These are phyloP conservation scores for Corythornis vintsioides DNA, from an alignment of 2,113 vertebrate species.

Conservation along the genomic window DNA sequence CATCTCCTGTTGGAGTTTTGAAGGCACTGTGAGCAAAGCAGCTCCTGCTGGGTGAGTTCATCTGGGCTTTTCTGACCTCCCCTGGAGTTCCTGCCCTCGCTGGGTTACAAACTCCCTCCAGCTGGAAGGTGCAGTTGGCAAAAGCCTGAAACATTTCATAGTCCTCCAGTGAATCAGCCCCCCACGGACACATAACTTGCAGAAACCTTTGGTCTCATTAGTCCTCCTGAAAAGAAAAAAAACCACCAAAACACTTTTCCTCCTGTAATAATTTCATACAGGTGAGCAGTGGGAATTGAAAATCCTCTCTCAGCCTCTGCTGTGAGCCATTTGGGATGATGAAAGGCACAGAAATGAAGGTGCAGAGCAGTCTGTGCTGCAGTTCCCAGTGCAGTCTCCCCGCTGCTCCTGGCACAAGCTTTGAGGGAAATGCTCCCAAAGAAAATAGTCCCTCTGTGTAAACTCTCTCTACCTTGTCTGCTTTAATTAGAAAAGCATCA, in stretches of 20 bases:
- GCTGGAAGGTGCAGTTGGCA: background rate
- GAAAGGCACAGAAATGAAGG: background rate
- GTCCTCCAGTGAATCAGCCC: background rate
- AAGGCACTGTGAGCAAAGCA: background rate
- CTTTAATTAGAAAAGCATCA: constrained; percentile 6
- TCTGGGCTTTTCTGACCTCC: background rate
- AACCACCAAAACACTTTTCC: background rate
- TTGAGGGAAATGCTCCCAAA: background rate
- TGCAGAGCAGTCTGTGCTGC: background rate
- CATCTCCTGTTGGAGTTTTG: background rate
- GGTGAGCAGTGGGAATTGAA: background rate
- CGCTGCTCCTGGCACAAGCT: background rate
- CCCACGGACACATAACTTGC: background rate
- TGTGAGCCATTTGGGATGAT: background rate
- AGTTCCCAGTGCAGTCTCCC: background rate
- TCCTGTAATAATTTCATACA: background rate
- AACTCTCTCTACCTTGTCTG: background rate
- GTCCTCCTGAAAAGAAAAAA: background rate
- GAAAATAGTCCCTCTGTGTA: background rate
- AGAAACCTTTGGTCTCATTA: background rate
- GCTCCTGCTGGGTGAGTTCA: background rate
- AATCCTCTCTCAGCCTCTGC: background rate
- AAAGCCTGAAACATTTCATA: background rate
- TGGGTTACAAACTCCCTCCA: background rate
- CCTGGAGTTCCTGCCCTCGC: background rate